A percentile compares a stretch with the other conserved stretches of the same genome.
Conservation (phyloP, 2,113 vertebrate genomes). For the Chamaetylas fuelleborni region DNA sequence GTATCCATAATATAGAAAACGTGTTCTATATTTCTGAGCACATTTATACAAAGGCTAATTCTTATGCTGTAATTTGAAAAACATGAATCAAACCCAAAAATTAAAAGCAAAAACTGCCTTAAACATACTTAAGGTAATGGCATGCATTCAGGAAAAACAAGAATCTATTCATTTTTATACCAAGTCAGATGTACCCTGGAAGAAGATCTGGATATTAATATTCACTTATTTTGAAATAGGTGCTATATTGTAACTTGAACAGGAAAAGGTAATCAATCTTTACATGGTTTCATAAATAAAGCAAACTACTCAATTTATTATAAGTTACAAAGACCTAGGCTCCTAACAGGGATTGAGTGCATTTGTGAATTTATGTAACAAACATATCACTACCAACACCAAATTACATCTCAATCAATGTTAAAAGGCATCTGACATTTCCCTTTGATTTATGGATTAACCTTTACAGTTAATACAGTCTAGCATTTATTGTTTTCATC, state of each 20-base stretch:
- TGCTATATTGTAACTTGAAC: not conserved
- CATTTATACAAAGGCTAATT: slow-evolving; percentile 16
- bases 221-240: not conserved
- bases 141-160: not conserved
- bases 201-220: not conserved
- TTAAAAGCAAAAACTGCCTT: not conserved
- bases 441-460: slow-evolving; percentile 78
- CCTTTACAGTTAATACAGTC: slow-evolving; percentile 70
- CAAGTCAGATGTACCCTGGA: not conserved
- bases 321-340: slow-evolving; percentile 11
- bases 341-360: slow-evolving; percentile 9
- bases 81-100: not conserved
- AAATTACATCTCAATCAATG: slow-evolving; percentile 74
- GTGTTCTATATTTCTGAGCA: not conserved
- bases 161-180: not conserved
- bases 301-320: slow-evolving; percentile 54
- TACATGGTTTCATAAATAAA: slow-evolving; percentile 35
- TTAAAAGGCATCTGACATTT: slow-evolving; percentile 77
- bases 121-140: not conserved
- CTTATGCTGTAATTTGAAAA: slow-evolving; percentile 34
- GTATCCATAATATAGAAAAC: slow-evolving; percentile 13
- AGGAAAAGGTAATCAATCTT: slow-evolving; percentile 23
- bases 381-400: slow-evolving; percentile 37
- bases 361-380: slow-evolving; percentile 53
- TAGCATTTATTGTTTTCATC: slow-evolving; percentile 63